Evolutionary conservation across 1,140 invertebrate species (phyloP), one percentile per base, ranked within the genome.

Genomic region (Eulimnadia texana): DNA sequence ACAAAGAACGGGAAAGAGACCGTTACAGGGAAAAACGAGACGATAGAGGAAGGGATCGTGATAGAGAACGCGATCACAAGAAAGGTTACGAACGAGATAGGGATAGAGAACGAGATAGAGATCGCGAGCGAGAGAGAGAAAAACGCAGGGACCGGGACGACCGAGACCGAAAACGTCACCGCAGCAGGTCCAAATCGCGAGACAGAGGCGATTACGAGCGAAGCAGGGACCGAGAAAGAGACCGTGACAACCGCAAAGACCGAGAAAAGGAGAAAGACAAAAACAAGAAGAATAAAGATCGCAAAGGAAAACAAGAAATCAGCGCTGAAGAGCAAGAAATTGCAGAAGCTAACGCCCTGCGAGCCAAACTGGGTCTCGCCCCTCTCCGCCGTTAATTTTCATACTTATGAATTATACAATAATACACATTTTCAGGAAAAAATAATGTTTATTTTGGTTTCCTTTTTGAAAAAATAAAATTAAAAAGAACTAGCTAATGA

Each of bases 311-410:
- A 57, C 16, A 57, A 50, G 53, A 54, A 65, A 55, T 25, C 52
- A 59, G 50, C 58, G 63, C 50, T 29, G 65, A 52, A 59, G 64
- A 67, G 52, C 49, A 64, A 42, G 76, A 79, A 66, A 76, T 80
- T 62, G 72, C 68, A 53, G 78, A 79, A 66, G 72, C 75, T 2
- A 80, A 80, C 72, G 75, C 74, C 63, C 66, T 79, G 19, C 67
- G 79, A 58, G 75, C 76, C 10, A 76, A 74, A 64, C 67, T 80
- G 16, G 79, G 79, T 27, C 60, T 80, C 60, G 72, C 76, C 55
- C 79, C 78, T 27, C 67, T 80, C 2, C 67, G 70, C 54, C 68
- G 56, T 22, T 68, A 61, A 65, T 23, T 2, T 20, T 22, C 24
- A 28, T 27, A 11, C 28, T 29, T 57, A 16, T 57, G 33, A n/a